Conservation (phyloP, 2,888 invertebrate genomes). For the Pollenia labialis region DNA sequence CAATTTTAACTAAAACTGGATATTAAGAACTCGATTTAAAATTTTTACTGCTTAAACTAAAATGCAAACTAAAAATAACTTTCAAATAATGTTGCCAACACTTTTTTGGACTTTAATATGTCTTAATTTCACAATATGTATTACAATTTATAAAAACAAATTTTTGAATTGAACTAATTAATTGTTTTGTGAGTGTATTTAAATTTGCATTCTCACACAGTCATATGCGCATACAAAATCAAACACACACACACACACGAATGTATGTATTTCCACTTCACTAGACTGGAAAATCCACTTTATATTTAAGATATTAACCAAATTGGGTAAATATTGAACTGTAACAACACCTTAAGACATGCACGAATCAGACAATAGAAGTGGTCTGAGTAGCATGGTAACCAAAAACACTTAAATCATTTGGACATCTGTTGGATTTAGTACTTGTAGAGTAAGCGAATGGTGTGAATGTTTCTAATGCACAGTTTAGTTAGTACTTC, state of each 20-base stretch:
- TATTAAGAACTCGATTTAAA: too few species aligned
- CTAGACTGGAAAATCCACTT: conserved; percentile 66
- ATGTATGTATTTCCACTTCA: not conserved
- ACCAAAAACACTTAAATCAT: conserved; percentile 56
- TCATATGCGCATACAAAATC: not conserved
- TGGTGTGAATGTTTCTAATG: not conserved
- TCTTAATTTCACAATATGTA: not conserved
- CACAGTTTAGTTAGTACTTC: not conserved
- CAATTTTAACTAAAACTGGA: too few species aligned
- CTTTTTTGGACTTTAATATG: not conserved
- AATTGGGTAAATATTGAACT: conserved; percentile 78
- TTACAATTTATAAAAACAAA: not conserved
- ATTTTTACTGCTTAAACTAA: too few species aligned
- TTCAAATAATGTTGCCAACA: too few species aligned
- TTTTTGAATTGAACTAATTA: conserved; percentile 9
- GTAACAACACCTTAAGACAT: conserved; percentile 69
- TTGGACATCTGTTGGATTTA: conserved; percentile 39
- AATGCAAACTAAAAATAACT: too few species aligned
- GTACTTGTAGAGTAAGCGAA: not conserved
- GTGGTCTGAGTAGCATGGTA: conserved; percentile 51
- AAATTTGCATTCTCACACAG: conserved; percentile 6
- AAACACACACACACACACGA: not conserved
- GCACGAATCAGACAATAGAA: conserved; percentile 20
- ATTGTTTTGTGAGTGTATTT: not conserved
- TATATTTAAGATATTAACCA: conserved; percentile 63